phyloP scores from a whole-genome alignment of 2,888 invertebrate species.

The Gnatocerus cornutus region DNA sequence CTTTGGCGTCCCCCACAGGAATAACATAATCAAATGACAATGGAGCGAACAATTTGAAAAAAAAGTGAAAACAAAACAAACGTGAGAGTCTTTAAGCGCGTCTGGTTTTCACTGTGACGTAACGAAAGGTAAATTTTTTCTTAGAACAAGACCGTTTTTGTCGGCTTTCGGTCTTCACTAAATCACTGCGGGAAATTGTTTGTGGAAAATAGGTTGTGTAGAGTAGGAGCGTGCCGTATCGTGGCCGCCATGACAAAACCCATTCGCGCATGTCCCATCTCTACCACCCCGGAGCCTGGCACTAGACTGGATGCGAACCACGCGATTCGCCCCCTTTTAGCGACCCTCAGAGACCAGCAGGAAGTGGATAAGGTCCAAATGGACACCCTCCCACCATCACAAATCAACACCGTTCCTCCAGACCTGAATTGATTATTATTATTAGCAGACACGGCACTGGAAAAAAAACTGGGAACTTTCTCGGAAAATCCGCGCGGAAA shows the following conservation, averaged over 20 bases:
- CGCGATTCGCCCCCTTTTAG: constrained; percentile 25
- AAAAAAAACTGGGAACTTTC: constrained; percentile 9
- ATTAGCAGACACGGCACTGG: not conserved
- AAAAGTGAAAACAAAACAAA: constrained; percentile 15
- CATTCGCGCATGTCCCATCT: constrained; percentile 74
- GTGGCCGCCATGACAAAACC: constrained; percentile 74
- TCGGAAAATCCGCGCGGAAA: constrained; percentile 21
- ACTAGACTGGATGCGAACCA: constrained; percentile 48
- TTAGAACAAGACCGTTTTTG: not conserved
- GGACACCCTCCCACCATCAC: constrained; percentile 34
- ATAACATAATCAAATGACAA: constrained; percentile 46
- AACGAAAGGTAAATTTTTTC: not conserved
- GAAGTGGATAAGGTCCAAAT: constrained; percentile 40
- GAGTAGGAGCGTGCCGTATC: constrained; percentile 75
- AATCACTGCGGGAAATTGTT: constrained; percentile 61
- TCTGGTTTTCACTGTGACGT: constrained; percentile 13
- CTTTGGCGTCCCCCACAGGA: constrained; percentile 19
- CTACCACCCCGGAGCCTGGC: constrained; percentile 59
- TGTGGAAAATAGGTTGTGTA: constrained; percentile 61
- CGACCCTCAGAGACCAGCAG: constrained; percentile 30
- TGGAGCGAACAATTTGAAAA: constrained; percentile 10
- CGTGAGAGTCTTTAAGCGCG: constrained; percentile 8
- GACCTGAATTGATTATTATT: constrained; percentile 35
- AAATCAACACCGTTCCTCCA: constrained; percentile 35
- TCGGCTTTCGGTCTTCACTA: constrained; percentile 39